Evolutionary conservation across 1,140 invertebrate genomes (phyloP).

Genomic region (Diorhabda elongata): DNA sequence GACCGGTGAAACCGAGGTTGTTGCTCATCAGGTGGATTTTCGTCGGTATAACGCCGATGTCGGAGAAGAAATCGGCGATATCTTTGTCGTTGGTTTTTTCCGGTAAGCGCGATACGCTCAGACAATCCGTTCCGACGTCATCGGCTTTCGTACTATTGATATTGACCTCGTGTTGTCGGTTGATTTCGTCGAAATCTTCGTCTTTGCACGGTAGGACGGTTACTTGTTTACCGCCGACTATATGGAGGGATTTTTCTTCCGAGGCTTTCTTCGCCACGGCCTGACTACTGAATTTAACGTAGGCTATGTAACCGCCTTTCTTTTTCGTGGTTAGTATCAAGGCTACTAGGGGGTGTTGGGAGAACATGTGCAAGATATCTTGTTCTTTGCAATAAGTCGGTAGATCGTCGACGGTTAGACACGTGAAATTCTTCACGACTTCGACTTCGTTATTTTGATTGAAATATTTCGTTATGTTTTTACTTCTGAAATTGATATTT

Average conservation of each 20-base stretch:
- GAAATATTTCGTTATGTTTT: constrained; percentile 38
- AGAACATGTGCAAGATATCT: constrained; percentile 73
- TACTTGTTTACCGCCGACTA: constrained; percentile 56
- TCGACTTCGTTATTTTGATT: constrained; percentile 43
- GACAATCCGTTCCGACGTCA: constrained; percentile 54
- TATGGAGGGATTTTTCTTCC: constrained; percentile 51
- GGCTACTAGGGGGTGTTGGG: constrained; percentile 65
- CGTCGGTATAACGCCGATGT: constrained; percentile 68
- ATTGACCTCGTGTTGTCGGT: constrained; percentile 43
- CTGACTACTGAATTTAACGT: constrained; percentile 67
- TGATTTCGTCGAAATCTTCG: constrained; percentile 51
- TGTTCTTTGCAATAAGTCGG: constrained; percentile 72
- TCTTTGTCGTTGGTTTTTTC: constrained; percentile 69
- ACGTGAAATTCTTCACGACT: constrained; percentile 47
- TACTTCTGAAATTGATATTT: constrained; percentile 16
- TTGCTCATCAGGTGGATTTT: constrained; percentile 75
- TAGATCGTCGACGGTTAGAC: constrained; percentile 64
- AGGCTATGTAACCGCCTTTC: constrained; percentile 56
- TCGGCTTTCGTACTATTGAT: constrained; percentile 22
- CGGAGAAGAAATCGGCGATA: constrained; percentile 74
- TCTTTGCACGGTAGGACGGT: constrained; percentile 52
- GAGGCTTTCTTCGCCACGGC: constrained; percentile 64
- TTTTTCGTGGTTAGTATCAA: constrained; percentile 62
- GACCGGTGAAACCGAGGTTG: constrained; percentile 62
- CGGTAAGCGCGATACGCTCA: constrained; percentile 72